Conservation (phyloP, 92 coral and sea anemone genomes). For the Bergia puertoricense region DNA sequence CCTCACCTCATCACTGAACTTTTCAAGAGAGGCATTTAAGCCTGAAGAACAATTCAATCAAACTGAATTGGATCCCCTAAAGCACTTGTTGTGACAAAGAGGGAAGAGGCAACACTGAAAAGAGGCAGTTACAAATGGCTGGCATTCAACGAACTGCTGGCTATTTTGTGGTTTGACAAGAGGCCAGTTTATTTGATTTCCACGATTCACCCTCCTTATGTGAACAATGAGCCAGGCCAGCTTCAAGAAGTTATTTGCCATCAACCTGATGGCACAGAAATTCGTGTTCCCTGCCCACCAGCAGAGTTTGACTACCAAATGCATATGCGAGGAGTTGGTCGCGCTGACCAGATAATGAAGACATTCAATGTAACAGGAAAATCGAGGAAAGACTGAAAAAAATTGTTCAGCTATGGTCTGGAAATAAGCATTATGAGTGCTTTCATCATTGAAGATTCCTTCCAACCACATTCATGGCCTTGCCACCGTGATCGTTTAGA, state of each 20-base stretch:
- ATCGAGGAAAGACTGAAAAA: conserved; percentile 41
- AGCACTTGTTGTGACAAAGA: conserved; percentile 11
- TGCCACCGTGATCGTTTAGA: neutral
- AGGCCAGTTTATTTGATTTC: conserved; percentile 50
- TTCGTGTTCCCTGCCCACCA: conserved; percentile 40
- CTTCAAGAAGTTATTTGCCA: neutral
- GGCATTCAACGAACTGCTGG: conserved; percentile 22
- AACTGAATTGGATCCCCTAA: neutral
- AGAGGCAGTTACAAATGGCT: neutral
- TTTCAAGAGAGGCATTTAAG: neutral
- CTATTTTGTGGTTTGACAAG: conserved; percentile 49
- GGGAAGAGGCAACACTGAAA: conserved; percentile 15
- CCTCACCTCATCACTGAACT: conserved; percentile 7
- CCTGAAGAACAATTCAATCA: neutral
- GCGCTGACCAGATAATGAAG: conserved; percentile 39
- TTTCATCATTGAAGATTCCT: conserved; percentile 29
- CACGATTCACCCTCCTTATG: conserved; percentile 55
- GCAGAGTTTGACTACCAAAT: conserved; percentile 49
- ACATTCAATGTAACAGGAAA: conserved; percentile 28
- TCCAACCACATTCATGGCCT: neutral
- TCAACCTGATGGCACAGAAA: conserved; percentile 10
- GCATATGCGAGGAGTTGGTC: conserved; percentile 40
- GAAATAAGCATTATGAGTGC: conserved; percentile 33
- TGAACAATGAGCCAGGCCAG: conserved; percentile 10
- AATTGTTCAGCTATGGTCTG: conserved; percentile 41